Percentiles rank a stretch among this genome's conserved stretches.
Evolutionary conservation across 2,888 invertebrate species (phyloP).

Genomic region (Abrostola tripartita): DNA sequence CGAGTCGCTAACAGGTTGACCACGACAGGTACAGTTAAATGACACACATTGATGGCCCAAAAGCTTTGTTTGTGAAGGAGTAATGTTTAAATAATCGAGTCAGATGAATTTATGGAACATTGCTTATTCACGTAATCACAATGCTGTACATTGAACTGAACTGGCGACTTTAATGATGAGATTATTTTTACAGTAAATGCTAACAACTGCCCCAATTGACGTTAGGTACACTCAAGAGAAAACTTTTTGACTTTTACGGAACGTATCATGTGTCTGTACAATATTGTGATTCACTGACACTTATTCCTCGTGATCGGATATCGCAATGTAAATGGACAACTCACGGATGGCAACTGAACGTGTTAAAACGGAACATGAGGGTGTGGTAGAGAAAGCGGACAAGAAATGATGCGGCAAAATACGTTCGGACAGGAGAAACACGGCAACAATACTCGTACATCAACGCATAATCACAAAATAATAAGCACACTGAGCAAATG

Average conservation of each 20-base stretch:
- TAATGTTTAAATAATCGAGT: conserved; percentile 44
- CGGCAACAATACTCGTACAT: conserved; percentile 60
- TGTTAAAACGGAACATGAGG: conserved; percentile 59
- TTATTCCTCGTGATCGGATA: not conserved
- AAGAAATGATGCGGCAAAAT: conserved; percentile 70
- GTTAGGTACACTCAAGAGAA: not conserved
- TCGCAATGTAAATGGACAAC: conserved; percentile 24
- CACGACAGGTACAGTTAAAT: conserved; percentile 77
- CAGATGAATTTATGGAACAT: conserved; percentile 32
- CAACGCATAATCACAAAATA: conserved; percentile 69
- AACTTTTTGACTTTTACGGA: too few species aligned
- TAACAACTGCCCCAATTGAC: not conserved
- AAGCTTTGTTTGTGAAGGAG: conserved; percentile 55
- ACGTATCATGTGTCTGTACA: too few species aligned
- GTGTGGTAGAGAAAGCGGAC: conserved; percentile 65
- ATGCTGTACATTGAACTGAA: not conserved
- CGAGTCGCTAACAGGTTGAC: conserved; percentile 69
- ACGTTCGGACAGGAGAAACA: conserved; percentile 50
- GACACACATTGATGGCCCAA: conserved; percentile 72
- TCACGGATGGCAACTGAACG: conserved; percentile 37
- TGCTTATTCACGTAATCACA: not conserved
- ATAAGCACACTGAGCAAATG: conserved; percentile 61
- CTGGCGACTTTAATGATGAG: not conserved
- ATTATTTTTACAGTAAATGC: not conserved
- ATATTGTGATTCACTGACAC: not conserved